Conservation (phyloP, 2,888 invertebrate genomes). For the Latrodectus elegans region DNA sequence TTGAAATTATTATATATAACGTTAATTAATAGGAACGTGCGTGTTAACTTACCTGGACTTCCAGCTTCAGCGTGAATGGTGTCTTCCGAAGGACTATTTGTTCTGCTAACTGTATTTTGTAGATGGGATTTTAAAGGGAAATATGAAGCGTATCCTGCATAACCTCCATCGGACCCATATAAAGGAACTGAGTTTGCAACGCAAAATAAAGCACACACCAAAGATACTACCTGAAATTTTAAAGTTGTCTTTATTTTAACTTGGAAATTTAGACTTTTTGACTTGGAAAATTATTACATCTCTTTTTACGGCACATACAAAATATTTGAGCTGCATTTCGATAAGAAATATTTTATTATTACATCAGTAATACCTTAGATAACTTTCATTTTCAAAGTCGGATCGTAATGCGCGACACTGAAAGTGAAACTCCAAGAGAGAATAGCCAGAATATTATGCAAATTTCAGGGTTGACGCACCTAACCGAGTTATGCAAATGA, state of each 20-base stretch:
- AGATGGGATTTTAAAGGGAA: conserved; percentile 10
- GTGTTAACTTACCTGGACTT: conserved; percentile 37
- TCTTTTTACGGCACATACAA: no score
- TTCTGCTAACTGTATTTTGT: background rate
- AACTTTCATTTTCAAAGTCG: no score
- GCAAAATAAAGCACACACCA: background rate
- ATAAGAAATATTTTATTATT: no score
- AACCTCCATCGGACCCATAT: conserved; percentile 47
- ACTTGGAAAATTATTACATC: no score
- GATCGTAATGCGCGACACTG: no score
- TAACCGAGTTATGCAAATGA: no score
- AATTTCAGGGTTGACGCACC: no score
- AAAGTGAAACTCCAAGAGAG: no score
- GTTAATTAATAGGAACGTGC: background rate
- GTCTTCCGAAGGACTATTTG: conserved; percentile 7
- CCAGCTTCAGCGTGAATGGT: conserved; percentile 46
- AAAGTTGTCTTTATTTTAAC: background rate
- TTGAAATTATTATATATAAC: background rate
- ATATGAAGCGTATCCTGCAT: conserved; percentile 44
- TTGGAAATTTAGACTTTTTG: no score
- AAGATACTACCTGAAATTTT: conserved; percentile 4
- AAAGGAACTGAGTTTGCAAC: conserved; percentile 12
- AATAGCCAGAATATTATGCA: no score
- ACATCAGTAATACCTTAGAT: no score
- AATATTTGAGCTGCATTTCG: no score